Evolutionary conservation across 2,797 vertebrate species (phyloP).

Genomic region (Lagodon rhomboides): DNA sequence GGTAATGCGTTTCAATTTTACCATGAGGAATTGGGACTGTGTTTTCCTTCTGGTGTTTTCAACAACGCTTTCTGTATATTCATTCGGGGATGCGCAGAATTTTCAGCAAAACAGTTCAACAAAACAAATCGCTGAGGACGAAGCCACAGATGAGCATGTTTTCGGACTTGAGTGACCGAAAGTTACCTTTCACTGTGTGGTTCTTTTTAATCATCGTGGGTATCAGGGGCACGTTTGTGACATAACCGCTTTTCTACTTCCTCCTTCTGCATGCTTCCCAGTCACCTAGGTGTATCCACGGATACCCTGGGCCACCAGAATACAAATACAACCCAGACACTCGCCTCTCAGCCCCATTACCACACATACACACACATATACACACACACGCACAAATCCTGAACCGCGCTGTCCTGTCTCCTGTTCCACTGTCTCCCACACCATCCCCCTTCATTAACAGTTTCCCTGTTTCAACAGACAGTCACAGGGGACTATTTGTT

Average conservation of each 20-base stretch:
- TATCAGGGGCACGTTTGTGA: slow-evolving; percentile 80
- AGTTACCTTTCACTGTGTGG: slow-evolving; percentile 77
- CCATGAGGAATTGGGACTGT: neutral
- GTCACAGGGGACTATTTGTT: slow-evolving; percentile 66
- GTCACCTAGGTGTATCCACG: slow-evolving; percentile 94
- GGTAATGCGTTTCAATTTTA: slow-evolving; percentile 16
- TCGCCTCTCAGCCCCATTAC: slow-evolving; percentile 76
- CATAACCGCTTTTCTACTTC: slow-evolving; percentile 85
- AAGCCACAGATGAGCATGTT: slow-evolving; percentile 33
- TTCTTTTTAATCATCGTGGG: slow-evolving; percentile 81
- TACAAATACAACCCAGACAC: slow-evolving; percentile 90
- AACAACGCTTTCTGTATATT: neutral
- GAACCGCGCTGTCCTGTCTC: slow-evolving; percentile 68
- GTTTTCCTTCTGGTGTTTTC: slow-evolving; percentile 4
- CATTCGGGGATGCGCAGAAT: neutral
- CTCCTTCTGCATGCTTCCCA: slow-evolving; percentile 90
- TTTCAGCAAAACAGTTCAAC: neutral
- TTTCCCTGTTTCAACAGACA: slow-evolving; percentile 79
- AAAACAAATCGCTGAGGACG: slow-evolving; percentile 26
- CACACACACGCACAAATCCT: slow-evolving; percentile 36
- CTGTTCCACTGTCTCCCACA: slow-evolving; percentile 67
- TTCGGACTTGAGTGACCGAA: slow-evolving; percentile 64
- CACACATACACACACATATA: neutral
- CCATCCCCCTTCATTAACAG: slow-evolving; percentile 83
- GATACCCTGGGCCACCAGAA: slow-evolving; percentile 89